Evolutionary conservation across 2,113 vertebrate species (phyloP).

Genomic region (Thamnaconus septentrionalis): DNA sequence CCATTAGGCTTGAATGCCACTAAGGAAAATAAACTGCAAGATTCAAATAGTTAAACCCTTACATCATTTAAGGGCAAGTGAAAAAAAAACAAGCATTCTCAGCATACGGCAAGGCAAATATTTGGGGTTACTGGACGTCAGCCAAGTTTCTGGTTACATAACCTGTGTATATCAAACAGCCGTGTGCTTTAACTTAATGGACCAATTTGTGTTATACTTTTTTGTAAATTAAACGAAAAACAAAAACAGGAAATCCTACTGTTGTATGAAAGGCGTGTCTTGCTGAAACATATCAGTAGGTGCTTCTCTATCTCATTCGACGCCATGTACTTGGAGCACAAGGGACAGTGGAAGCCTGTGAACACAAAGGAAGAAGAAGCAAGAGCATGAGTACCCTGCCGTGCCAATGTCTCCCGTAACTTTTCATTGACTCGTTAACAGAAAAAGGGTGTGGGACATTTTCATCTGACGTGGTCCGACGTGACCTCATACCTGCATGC

Average conservation of each 20-base stretch:
- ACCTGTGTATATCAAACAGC: no score
- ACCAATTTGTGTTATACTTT: no score
- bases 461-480: not conserved
- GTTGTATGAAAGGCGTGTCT: constrained; percentile 94
- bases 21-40: no score
- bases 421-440: constrained; percentile 40
- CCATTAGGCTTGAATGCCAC: no score
- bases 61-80: no score
- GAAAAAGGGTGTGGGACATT: constrained; percentile 12
- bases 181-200: no score
- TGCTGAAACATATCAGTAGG: constrained; percentile 96
- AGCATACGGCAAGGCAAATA: no score
- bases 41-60: no score
- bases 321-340: constrained; percentile 94
- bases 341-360: constrained; percentile 93
- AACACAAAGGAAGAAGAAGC: constrained; percentile 16
- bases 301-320: constrained; percentile 95
- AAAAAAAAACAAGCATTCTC: no score
- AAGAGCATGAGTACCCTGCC: constrained; percentile 23
- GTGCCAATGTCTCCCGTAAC: not conserved
- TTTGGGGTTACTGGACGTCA: no score
- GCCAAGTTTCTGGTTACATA: no score
- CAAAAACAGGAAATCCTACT: constrained; percentile 78
- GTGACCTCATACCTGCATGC: constrained; percentile 2
- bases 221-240: not conserved